Evolutionary conservation across 2,888 invertebrate genomes (phyloP).

Genomic region (Pheosia gnoma): DNA sequence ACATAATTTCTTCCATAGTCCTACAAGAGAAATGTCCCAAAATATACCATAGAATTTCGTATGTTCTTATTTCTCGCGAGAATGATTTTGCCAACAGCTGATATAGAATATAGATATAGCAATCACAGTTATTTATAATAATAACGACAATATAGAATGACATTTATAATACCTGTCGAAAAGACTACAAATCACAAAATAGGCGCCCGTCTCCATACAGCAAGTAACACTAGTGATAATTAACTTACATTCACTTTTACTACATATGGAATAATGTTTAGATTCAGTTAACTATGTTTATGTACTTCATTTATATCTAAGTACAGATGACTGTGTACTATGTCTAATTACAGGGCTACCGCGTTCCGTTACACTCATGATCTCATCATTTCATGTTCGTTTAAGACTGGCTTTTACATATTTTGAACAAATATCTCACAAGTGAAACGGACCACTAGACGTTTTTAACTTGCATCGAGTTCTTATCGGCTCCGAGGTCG

Average conservation of each 20-base stretch:
- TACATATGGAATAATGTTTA: constrained; percentile 74
- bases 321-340: constrained; percentile 60
- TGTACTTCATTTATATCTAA: constrained; percentile 76
- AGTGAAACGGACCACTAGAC: constrained; percentile 38
- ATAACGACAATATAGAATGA: constrained; percentile 63
- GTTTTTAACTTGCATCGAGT: constrained; percentile 31
- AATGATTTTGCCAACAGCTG: constrained; percentile 65
- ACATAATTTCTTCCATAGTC: constrained; percentile 36
- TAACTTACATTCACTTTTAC: constrained; percentile 73
- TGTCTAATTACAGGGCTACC: constrained; percentile 49
- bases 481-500: constrained; percentile 23
- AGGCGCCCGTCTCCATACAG: constrained; percentile 66
- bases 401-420: constrained; percentile 19
- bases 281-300: constrained; percentile 71
- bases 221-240: constrained; percentile 69
- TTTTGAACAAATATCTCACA: constrained; percentile 12
- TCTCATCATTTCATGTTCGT: constrained; percentile 20
- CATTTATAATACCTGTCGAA: constrained; percentile 70
- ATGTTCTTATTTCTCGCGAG: constrained; percentile 50
- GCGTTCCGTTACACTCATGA: constrained; percentile 46
- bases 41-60: constrained; percentile 41
- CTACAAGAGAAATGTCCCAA: constrained; percentile 38
- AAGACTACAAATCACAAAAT: constrained; percentile 78
- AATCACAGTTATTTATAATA: constrained; percentile 71
- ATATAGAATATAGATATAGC: constrained; percentile 56